Conservation (phyloP, 2,797 vertebrate species). For the Steatocranus sp. region DNA sequence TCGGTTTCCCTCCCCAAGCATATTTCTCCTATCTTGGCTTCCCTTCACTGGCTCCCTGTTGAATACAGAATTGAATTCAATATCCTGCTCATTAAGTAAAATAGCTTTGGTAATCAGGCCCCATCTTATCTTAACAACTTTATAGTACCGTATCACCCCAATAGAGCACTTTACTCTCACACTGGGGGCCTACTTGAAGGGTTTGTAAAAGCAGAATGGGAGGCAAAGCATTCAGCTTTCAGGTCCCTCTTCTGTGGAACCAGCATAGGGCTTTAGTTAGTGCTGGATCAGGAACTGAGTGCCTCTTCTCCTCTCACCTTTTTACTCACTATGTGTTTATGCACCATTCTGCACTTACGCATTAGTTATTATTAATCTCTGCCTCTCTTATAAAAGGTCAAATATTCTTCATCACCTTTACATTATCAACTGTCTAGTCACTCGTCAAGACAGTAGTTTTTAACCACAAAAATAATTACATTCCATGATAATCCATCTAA, state of each 20-base stretch:
- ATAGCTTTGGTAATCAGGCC: neutral
- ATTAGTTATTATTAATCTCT: neutral
- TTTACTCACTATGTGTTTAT: neutral
- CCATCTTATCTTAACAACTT: neutral
- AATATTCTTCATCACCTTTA: neutral
- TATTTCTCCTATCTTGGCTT: neutral
- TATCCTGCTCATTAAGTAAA: neutral
- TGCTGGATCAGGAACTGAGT: neutral
- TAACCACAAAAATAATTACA: neutral
- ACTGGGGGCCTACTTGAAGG: neutral
- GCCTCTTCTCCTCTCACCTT: neutral
- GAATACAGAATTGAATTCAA: neutral
- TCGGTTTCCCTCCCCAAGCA: neutral
- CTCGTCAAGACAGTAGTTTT: neutral
- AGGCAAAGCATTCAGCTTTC: neutral
- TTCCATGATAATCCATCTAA: neutral
- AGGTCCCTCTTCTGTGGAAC: neutral
- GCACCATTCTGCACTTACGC: neutral
- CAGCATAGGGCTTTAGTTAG: neutral
- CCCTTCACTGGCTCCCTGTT: neutral
- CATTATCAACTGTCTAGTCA: rapidly evolving
- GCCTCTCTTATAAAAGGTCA: neutral
- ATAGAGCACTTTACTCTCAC: neutral
- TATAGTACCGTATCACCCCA: neutral
- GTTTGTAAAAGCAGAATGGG: neutral